Conservation (phyloP, 1,140 invertebrate genomes). For the Saccostrea echinata region DNA sequence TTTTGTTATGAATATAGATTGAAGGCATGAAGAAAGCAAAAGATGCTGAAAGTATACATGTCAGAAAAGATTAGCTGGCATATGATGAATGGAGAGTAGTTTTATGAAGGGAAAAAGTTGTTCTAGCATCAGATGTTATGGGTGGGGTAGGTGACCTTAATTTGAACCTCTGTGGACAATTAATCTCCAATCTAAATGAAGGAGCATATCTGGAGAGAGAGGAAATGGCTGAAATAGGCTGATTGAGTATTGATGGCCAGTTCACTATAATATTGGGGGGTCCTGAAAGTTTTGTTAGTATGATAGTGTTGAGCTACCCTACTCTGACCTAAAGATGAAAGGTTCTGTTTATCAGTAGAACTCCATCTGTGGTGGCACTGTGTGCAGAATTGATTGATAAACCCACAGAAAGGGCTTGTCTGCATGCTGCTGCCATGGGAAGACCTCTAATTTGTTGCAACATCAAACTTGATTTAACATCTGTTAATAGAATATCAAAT, state of each 20-base stretch:
- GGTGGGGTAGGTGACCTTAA: not conserved
- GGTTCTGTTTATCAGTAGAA: conserved; percentile 19
- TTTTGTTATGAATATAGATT: not conserved
- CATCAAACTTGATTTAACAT: conserved; percentile 5
- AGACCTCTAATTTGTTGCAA: conserved; percentile 16
- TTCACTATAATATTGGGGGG: not conserved
- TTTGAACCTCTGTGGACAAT: conserved; percentile 31
- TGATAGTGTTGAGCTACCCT: conserved; percentile 27
- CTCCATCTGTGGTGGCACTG: not conserved
- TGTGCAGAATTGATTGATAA: not conserved
- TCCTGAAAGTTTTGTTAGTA: not conserved
- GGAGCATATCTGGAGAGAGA: not conserved
- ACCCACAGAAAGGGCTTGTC: not conserved
- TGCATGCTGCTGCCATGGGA: not conserved
- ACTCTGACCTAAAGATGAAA: conserved; percentile 15
- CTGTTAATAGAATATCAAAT: not conserved
- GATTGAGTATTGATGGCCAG: conserved; percentile 18
- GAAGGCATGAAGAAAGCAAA: not conserved
- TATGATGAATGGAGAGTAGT: not conserved
- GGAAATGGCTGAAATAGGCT: conserved; percentile 4
- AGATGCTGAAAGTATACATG: not conserved
- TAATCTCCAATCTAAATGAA: conserved; percentile 32
- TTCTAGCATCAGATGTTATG: not conserved
- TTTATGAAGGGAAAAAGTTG: not conserved
- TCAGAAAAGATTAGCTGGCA: not conserved